Conservation (phyloP, 1,140 invertebrate species). For the Neodiprion lecontei region DNA sequence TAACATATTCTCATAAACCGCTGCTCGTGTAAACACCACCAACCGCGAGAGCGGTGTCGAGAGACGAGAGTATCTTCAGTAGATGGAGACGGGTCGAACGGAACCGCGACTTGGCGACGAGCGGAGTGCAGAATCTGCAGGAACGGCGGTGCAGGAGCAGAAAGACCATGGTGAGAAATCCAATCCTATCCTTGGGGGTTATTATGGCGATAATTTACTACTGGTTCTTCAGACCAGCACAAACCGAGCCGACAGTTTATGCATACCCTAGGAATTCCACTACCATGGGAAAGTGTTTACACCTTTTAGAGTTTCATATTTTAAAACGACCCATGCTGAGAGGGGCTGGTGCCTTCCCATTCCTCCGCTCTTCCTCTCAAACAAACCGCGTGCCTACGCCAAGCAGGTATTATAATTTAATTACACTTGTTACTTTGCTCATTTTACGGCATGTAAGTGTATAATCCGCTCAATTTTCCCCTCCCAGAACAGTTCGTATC, state of each 20-base stretch:
- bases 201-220: constrained; percentile 56
- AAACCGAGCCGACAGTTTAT: constrained; percentile 40
- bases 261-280: constrained; percentile 41
- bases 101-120: constrained; percentile 22
- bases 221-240: constrained; percentile 36
- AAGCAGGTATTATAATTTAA: neutral
- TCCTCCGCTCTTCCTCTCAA: neutral
- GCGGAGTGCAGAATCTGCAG: constrained; percentile 12
- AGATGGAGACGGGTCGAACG: constrained; percentile 25
- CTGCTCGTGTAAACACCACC: constrained; percentile 45
- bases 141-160: constrained; percentile 15
- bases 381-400: neutral
- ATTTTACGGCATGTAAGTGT: neutral
- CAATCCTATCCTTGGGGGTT: constrained; percentile 52
- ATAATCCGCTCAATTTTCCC: neutral
- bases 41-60: constrained; percentile 18
- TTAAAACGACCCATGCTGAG: constrained; percentile 29
- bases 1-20: constrained; percentile 52
- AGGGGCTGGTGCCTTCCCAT: neutral
- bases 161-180: constrained; percentile 46
- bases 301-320: constrained; percentile 29
- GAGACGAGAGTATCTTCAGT: neutral
- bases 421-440: neutral
- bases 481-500: too few species aligned
- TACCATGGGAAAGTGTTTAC: constrained; percentile 40